Base-by-base conservation (phyloP, 2,888 invertebrate genomes). In the Glyphotaelius pellucidus region DNA sequence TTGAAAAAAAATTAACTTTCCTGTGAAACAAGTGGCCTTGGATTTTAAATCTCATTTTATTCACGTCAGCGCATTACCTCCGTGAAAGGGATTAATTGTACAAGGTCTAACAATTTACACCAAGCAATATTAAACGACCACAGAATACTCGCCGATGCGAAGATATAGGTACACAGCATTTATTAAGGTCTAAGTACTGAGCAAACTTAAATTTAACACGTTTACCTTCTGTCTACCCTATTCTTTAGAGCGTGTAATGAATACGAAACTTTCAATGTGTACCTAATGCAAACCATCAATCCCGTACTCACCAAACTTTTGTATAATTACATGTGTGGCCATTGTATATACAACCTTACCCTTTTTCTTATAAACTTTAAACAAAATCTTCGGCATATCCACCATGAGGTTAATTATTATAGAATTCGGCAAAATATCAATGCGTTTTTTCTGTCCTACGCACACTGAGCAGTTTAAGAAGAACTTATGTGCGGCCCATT, bases 221-320 rank as follows among this genome's bases (percentile, higher is more conserved):
- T 32, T 87, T 32, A 67, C 87, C 87, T 81, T 88, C 25, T 91
- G 80, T 81, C 81, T 52, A 81, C 91, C 81, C 83, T 86, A 91
- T 86, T 91, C 91, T 81, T 90, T 90, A 90, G 90, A 92, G 90
- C 93, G 91, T 93, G 93, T 93, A 93, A 93, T 93, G 93, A 93
- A 93, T 90, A 85, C 83, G 80, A 90, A 93, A 93, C 92, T 93
- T 93, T 93, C 67, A 85, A 93, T 92, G 92, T 90, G 81, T 90
- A 90, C 88, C 91, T 92, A 92, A 92, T 92, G 90, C 91, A 90
- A 92, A 92, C 92, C 91, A 93, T 92, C 91, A 93, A 92, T 91
- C 87, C 87, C 67, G 15, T 14, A 25, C 19, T 5, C 32, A 31
- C 14, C 52, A 11, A 87, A 67, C 87, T 87, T 87, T 32, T n/a